Base-by-base conservation (phyloP, 2,797 vertebrate species). In the Myioborus miniatus region DNA sequence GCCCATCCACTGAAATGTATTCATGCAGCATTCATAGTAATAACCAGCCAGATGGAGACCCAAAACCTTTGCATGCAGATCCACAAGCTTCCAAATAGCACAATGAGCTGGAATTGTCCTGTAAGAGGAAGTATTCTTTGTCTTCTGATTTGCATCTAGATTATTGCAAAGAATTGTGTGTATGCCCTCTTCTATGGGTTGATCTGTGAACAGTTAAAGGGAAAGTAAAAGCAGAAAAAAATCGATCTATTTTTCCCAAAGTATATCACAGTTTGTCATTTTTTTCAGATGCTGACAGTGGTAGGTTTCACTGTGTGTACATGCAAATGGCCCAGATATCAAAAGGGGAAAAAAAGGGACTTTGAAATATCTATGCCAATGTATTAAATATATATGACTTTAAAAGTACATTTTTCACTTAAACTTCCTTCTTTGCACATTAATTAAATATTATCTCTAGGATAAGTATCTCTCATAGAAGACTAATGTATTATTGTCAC, bases 401-500 rank as follows among this genome's bases (percentile, higher is more conserved):
- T 96, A 72, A 95, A 96, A 95, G 87, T 90, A 92, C 53, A 46
- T 80, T 91, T 96, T 92, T 85, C 72, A 83, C 68, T 92, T 95
- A 83, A 75, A 89, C 72, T 83, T 93, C 79, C 75, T 87, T 65
- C 76, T 83, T 89, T 90, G 47, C 62, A 63, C 87, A 94, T 93
- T 92, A 94, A 92, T 94, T 96, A 95, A 94, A 92, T 96, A 94
- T 94, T 93, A 92, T 90, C 75, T 95, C 87, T 92, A 83, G 84
- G 89, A 94, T 92, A 96, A 91, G 76, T 89, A 93, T 87, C 65
- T 92, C 72, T 94, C 87, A 85, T 47, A 88, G 87, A 91, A 95
- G 83, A 88, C 77, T 87, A 96, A 88, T 93, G 36, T 65, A 72
- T 89, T 95, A 91, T 94, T 89, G 59, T 93, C 93, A 91, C 89